phyloP scores from a whole-genome alignment of 2,888 invertebrate species.

The Galeopsomyia nigrocyanea region DNA sequence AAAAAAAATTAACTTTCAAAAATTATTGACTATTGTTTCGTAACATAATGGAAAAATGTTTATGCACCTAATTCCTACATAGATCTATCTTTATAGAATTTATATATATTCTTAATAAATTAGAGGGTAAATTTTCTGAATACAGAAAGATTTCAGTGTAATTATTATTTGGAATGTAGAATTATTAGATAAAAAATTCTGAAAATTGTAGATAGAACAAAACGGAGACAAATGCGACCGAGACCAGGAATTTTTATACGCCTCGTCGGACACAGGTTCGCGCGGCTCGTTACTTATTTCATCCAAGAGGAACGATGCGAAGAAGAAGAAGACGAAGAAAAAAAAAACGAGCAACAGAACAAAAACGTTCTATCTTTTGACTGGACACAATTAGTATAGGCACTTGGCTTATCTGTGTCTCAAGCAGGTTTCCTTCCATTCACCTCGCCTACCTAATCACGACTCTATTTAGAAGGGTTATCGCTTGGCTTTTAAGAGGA shows the following conservation, averaged over 20 bases:
- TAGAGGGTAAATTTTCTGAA: no score
- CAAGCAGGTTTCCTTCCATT: conserved; percentile 26
- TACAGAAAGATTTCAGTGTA: no score
- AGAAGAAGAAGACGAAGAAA: conserved; percentile 5
- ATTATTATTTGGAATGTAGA: no score
- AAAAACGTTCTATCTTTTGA: conserved; percentile 46
- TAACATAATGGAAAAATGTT: no score
- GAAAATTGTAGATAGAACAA: conserved; percentile 7
- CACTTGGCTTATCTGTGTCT: conserved; percentile 50
- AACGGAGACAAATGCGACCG: conserved; percentile 30
- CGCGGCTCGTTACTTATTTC: conserved; percentile 17
- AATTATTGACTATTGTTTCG: no score
- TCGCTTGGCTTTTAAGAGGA: conserved; percentile 66
- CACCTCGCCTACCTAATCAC: conserved; percentile 61
- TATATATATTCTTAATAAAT: no score
- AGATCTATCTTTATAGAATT: no score
- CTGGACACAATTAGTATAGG: conserved; percentile 51
- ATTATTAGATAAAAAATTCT: no score
- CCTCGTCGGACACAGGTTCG: background rate
- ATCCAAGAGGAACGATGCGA: background rate
- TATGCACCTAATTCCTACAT: no score
- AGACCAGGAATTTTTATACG: conserved; percentile 2
- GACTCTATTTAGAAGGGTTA: conserved; percentile 65
- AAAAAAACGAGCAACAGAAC: conserved; percentile 2
- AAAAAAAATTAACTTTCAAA: no score